Evolutionary conservation across 2,888 invertebrate species (phyloP), one percentile per base, ranked within the genome.

Genomic region (Temnothorax unifasciatus): DNA sequence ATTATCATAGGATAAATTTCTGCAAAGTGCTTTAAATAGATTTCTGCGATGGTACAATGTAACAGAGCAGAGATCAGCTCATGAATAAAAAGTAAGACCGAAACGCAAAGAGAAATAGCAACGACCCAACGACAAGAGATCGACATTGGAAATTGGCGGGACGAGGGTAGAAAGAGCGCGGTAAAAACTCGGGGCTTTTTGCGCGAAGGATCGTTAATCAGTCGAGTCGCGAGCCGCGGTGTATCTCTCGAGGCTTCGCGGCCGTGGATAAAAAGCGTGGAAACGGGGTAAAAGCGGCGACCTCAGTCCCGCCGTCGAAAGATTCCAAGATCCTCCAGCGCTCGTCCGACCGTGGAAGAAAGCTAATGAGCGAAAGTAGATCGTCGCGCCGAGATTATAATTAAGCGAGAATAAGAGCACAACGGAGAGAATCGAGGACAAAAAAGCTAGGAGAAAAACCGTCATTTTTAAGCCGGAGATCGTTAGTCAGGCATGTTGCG

Each of bases 401-500:
- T 81, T 84, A 82, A 84, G 69, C 69, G 68, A 44, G 77, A 84
- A 82, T 59, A 73, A 73, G 79, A 84, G 81, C 82, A 73, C 59
- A 63, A 61, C 50, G 85, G 69, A 13, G 69, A 38, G 75, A 77
- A 85, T 79, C 47, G 54, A 5, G 61, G 63, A 41, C 52, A 34
- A 57, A 86, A 83, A 83, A 79, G 84, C 25, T 63, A 21, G 38
- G 29, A 13, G 52, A 84, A 81, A 64, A 83, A 86, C 87, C 88
- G 69, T 87, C 84, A 83, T 90, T 90, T 92, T 88, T 88, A 87
- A 88, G 85, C 68, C 82, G 82, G 54, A 69, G 87, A 89, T 92
- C 92, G 93, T 93, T 92, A 92, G 93, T 84, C 88, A 86, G 88
- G 87, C 91, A 90, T 91, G 92, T 93, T 91, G 89, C 89, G 89